Percentiles rank a stretch among this genome's conserved stretches.
Conservation (phyloP, 2,113 vertebrate species). For the Syngnathus floridae region DNA sequence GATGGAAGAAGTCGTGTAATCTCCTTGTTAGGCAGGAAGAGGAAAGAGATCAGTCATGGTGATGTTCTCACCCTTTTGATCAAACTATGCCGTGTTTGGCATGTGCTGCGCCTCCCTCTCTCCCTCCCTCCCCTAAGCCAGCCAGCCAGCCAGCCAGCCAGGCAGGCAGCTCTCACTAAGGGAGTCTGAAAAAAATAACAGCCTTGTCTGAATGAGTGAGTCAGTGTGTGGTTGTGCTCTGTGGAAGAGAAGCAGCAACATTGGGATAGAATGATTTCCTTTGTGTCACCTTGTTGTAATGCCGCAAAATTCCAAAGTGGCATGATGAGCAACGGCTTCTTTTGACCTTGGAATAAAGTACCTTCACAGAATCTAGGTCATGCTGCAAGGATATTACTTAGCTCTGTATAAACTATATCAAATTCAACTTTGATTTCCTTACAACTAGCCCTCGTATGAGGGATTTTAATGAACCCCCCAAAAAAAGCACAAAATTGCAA, state of each 20-base stretch:
- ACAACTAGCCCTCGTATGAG: too few species aligned
- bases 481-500: too few species aligned
- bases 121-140: too few species aligned
- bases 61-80: conserved; percentile 37
- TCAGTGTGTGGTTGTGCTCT: conserved; percentile 23
- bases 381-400: conserved; percentile 23
- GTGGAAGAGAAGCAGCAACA: conserved; percentile 25
- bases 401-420: too few species aligned
- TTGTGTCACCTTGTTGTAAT: conserved; percentile 35
- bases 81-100: conserved; percentile 7
- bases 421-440: too few species aligned
- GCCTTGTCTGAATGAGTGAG: conserved; percentile 17
- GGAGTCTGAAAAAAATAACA: conserved; percentile 24
- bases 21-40: conserved; percentile 44
- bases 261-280: conserved; percentile 44
- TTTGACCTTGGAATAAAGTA: conserved; percentile 39
- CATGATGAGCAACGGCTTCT: conserved; percentile 25
- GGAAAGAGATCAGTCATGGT: conserved; percentile 37
- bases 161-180: not conserved
- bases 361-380: conserved; percentile 43
- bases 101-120: not conserved
- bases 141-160: too few species aligned
- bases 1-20: conserved; percentile 39
- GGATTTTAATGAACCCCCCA: too few species aligned
- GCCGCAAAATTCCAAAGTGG: conserved; percentile 20